Evolutionary conservation across 2,888 invertebrate genomes (phyloP).

Genomic region (Helleia helle): DNA sequence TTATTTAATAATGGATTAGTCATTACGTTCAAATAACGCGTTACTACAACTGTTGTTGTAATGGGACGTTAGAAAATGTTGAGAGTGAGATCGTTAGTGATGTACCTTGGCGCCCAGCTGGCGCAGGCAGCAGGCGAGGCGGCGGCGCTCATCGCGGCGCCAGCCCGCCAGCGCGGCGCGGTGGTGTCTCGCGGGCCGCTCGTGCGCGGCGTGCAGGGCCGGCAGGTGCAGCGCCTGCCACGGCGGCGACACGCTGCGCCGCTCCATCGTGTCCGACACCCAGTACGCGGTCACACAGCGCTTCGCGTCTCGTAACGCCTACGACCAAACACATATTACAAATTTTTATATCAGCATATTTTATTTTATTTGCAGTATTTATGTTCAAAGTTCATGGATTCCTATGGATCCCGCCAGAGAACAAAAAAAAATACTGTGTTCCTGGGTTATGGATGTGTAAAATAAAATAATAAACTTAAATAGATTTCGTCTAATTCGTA

Average conservation of each 20-base stretch:
- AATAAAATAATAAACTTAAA: too few species aligned
- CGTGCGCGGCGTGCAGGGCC: constrained; percentile 77
- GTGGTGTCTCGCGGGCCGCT: constrained; percentile 83
- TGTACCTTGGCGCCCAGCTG: constrained; percentile 89
- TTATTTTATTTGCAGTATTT: too few species aligned
- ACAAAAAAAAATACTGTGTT: too few species aligned
- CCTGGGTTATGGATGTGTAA: too few species aligned
- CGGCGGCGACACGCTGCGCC: constrained; percentile 91
- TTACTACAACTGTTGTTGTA: too few species aligned
- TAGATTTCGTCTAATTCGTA: too few species aligned
- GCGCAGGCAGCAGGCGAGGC: constrained; percentile 88
- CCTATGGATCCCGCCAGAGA: too few species aligned
- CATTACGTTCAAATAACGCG: too few species aligned
- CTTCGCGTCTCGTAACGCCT: constrained; percentile 79
- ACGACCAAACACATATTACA: constrained; percentile 11
- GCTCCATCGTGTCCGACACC: constrained; percentile 91
- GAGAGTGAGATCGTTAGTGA: too few species aligned
- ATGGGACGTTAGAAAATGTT: too few species aligned
- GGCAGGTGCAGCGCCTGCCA: constrained; percentile 96
- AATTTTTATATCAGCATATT: background rate
- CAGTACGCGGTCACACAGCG: constrained; percentile 88
- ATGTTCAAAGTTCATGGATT: too few species aligned
- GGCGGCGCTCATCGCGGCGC: constrained; percentile 86
- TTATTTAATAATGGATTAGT: too few species aligned
- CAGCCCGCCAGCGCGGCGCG: constrained; percentile 92